Base-by-base conservation (phyloP, 1,140 invertebrate species). In the Mizuhopecten yessoensis region DNA sequence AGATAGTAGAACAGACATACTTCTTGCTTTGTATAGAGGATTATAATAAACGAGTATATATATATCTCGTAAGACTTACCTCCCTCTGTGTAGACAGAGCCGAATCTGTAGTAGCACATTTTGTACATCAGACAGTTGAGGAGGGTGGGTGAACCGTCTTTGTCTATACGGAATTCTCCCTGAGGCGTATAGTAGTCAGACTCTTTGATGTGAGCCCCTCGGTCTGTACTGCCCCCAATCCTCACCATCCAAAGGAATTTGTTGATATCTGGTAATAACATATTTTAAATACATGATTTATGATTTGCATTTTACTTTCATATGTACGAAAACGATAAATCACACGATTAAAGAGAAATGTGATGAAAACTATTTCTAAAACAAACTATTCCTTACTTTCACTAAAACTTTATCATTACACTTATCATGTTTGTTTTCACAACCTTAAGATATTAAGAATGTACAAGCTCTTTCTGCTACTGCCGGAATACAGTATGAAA, bases 221-320 rank as follows among this genome's bases (percentile, higher is more conserved):
- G 97, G 92, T 99, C 99, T 33, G 99, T 99, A 95, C 98, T 99
- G 91, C 99, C 99, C 93, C 99, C 99, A 96, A 99, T 99, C 91
- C 99, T 97, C 11, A 99, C 99, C 99, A 99, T 99, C 99, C 99
- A 99, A 93, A 99, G 97, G 97, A 99, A 99, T 97, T 99, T 99
- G 96, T 99, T 99, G 88, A 99, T 99, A 96, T 99, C 98, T 98
- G 95, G 42, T 39, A n/a, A 96, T 96, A 11, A 45, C 42, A 17
- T 45, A 89, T 36, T 0, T 1, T 20, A 45, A 45, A 15, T 45
- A 45, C 9, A 13, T 45, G 9, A 45, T 9, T 45, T 1, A 45
- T 15, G 5, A 39, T 39, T 39, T 39, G 5, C 36, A 39, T 39
- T 39, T 5, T 39, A 39, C 13, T 39, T 39, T 39, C 36, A 39